Base-by-base conservation (phyloP, 1,140 invertebrate species). In the Phymorhynchus buccinoides region DNA sequence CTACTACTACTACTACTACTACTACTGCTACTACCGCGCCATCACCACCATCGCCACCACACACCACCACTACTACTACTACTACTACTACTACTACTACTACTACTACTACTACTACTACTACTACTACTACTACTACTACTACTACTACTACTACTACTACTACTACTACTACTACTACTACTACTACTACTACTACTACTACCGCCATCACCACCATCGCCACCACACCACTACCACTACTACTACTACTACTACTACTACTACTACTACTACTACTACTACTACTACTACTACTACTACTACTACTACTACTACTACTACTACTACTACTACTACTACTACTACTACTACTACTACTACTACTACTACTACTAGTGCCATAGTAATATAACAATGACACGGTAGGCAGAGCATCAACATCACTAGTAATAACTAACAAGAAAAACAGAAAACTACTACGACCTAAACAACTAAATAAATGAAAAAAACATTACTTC, bases 251-350 rank as follows among this genome's bases (percentile, higher is more conserved):
- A 77, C 73, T 16, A 77, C 73, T 37, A 77, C 73, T 16, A 77
- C 73, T 37, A 77, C 73, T 37, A 77, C 73, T 37, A 77, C 73
- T 37, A 78, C 75, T 37, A 78, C 75, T n/a, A 78, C 75, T n/a
- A n/a, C 75, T n/a, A 78, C 27, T 22, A 78, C 35, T 78, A 78
- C 75, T 78, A 78, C 35, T 78, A 78, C 27, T 66, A 66, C 56
- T 37, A 77, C 27, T n/a, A 27, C 2, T n/a, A 27, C 75, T 78
- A 2, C 75, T 78, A 78, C 75, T 78, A 78, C 75, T 78, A 78
- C 75, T 78, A 78, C 75, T 78, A 78, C 75, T 78, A 78, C 75
- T 78, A 78, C 73, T 77, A 77, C 73, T 77, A 77, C 73, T 77
- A 77, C 73, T 77, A 77, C 73, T 77, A 77, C 73, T 77, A 77